These are phyloP conservation scores for Oreochromis niloticus DNA, from an alignment of 2,113 vertebrate species.

Conservation along the genomic window DNA sequence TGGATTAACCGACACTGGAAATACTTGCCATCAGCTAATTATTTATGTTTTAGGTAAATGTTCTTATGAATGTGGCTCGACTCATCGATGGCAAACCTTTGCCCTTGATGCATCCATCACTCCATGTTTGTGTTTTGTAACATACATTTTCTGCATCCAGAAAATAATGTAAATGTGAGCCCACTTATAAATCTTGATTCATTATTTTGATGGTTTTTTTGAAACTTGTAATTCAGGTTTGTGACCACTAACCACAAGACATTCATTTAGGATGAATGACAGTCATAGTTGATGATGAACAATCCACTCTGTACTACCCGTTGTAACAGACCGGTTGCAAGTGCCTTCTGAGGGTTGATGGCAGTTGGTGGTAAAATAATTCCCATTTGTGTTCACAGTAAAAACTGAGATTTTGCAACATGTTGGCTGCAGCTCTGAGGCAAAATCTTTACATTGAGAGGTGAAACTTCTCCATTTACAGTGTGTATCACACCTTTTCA, in stretches of 20 bases:
- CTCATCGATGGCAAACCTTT: background rate
- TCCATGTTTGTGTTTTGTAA: background rate
- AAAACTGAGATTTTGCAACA: accelerated
- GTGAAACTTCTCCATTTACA: background rate
- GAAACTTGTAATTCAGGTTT: background rate
- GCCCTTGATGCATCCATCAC: background rate
- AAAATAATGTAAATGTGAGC: background rate
- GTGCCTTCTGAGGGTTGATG: background rate
- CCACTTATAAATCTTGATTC: background rate
- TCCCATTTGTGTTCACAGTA: accelerated
- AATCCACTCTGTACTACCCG: accelerated
- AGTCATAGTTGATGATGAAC: accelerated
- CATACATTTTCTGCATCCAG: background rate
- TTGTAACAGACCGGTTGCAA: accelerated
- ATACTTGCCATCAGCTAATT: accelerated
- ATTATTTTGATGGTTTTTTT: background rate
- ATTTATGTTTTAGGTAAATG: background rate
- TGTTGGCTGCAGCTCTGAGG: background rate
- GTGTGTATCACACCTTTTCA: background rate
- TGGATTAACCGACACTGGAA: background rate
- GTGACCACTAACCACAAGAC: background rate
- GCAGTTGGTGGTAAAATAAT: background rate
- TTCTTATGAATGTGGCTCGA: background rate
- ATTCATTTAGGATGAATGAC: background rate
- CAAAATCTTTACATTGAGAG: accelerated